Percentiles rank a stretch among this genome's conserved stretches.
Conservation (phyloP, 2,113 vertebrate genomes). For the Anarhynchus alexandrinus region DNA sequence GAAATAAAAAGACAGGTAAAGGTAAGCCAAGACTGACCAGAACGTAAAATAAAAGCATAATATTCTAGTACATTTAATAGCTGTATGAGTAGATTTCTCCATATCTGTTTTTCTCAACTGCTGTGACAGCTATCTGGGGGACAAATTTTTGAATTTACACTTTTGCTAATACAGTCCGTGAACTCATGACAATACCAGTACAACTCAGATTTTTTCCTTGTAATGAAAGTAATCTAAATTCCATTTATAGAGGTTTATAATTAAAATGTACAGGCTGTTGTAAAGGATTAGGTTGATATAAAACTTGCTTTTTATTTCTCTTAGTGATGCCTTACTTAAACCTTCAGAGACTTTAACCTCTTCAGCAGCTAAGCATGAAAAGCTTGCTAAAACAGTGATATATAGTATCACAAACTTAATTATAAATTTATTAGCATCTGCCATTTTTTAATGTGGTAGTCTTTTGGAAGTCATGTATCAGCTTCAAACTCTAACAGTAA, state of each 20-base stretch:
- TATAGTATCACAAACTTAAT: neutral
- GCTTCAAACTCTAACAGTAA: neutral
- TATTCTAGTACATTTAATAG: neutral
- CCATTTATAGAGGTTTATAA: neutral
- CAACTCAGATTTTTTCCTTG: neutral
- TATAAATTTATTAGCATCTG: neutral
- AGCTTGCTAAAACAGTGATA: neutral
- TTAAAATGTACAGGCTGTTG: neutral
- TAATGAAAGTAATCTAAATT: neutral
- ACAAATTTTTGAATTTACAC: neutral
- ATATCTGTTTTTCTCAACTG: neutral
- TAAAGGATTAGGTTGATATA: neutral
- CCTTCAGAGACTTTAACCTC: neutral
- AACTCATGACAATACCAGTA: neutral
- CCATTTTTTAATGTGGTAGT: neutral
- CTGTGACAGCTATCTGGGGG: neutral
- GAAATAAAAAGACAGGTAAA: slow-evolving; percentile 63
- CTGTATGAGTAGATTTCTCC: neutral
- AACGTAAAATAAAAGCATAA: neutral
- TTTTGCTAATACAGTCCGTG: neutral
- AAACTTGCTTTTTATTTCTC: neutral
- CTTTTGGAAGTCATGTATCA: neutral
- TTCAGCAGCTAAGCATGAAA: neutral
- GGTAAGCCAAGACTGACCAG: slow-evolving; percentile 12
- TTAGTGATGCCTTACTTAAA: neutral